These are phyloP conservation scores for Popillia japonica DNA, from an alignment of 1,140 invertebrate species.

Conservation along the genomic window DNA sequence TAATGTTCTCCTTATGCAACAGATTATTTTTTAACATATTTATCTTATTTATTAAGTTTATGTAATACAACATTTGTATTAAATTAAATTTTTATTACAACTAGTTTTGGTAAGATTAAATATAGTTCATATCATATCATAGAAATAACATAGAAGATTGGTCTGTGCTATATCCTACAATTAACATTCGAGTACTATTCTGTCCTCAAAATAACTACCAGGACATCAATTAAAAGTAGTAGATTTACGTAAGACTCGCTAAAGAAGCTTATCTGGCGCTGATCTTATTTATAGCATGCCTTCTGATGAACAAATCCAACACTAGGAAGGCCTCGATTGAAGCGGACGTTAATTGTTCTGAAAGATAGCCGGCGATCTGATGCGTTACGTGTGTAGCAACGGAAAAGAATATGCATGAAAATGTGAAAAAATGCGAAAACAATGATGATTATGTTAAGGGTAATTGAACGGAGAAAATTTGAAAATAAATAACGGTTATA, in stretches of 20 bases:
- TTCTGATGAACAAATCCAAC: background rate
- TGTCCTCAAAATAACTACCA: background rate
- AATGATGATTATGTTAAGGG: slow-evolving; percentile 15
- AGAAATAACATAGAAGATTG: too few species aligned
- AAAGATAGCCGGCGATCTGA: background rate
- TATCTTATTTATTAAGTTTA: too few species aligned
- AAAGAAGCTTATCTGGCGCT: background rate
- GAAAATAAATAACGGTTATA: background rate
- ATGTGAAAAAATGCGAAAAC: slow-evolving; percentile 18
- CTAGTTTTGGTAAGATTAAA: too few species aligned
- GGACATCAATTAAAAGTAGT: background rate
- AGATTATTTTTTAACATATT: too few species aligned
- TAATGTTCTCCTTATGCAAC: too few species aligned
- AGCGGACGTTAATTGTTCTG: slow-evolving; percentile 31
- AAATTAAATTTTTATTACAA: too few species aligned
- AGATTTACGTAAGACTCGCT: background rate
- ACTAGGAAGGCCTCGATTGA: slow-evolving; percentile 9
- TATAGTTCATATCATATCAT: too few species aligned
- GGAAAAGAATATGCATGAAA: background rate
- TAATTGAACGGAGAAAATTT: background rate
- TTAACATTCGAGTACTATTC: background rate
- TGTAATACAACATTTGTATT: too few species aligned
- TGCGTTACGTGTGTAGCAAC: background rate
- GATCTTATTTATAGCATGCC: slow-evolving; percentile 23
- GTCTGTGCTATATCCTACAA: background rate